Evolutionary conservation across 2,888 invertebrate genomes (phyloP).

Genomic region (Eilema caniola): DNA sequence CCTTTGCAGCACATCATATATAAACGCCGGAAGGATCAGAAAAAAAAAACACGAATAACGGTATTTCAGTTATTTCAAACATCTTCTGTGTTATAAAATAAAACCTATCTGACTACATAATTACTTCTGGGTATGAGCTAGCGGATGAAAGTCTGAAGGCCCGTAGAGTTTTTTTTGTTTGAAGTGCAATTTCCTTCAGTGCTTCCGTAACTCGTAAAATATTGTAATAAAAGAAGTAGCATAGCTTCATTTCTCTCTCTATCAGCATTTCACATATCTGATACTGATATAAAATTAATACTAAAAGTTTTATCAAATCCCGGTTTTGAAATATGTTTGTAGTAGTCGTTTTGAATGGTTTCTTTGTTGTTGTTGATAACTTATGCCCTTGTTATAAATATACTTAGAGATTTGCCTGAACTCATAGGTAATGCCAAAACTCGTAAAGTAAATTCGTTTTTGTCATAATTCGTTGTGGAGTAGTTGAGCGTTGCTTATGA

Average conservation of each 20-base stretch:
- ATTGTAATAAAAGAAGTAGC: slow-evolving; percentile 52
- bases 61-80: not conserved
- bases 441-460: slow-evolving; percentile 44
- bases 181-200: slow-evolving; percentile 52
- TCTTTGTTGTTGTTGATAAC: not conserved
- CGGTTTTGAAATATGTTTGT: not conserved
- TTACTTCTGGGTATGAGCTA: slow-evolving; percentile 22
- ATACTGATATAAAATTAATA: not conserved
- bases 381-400: not conserved
- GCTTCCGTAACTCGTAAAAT: slow-evolving; percentile 42
- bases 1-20: no score
- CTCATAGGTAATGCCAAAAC: not conserved
- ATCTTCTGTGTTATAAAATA: slow-evolving; percentile 23
- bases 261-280: slow-evolving; percentile 11
- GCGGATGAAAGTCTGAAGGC: slow-evolving; percentile 42
- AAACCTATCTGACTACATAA: slow-evolving; percentile 30
- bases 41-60: not conserved
- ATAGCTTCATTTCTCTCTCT: slow-evolving; percentile 23
- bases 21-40: not conserved
- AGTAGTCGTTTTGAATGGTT: not conserved
- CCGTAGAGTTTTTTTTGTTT: slow-evolving; percentile 36
- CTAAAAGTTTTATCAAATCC: not conserved
- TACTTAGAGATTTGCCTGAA: not conserved
- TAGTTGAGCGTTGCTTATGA: slow-evolving; percentile 37
- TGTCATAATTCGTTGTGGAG: slow-evolving; percentile 49